phyloP scores from a whole-genome alignment of 2,888 invertebrate species.

The Lasius platythorax region DNA sequence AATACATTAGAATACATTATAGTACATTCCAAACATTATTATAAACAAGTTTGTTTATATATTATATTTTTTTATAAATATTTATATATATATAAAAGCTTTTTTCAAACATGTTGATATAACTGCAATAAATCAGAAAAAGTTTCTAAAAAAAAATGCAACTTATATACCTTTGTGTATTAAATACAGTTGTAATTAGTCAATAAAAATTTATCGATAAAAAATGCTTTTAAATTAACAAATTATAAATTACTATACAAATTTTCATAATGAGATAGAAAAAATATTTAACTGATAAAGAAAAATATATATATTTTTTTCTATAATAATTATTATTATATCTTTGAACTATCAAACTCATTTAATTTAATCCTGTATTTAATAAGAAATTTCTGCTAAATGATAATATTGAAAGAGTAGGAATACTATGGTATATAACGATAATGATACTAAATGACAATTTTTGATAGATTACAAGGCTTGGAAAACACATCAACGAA shows the following conservation, averaged over 20 bases:
- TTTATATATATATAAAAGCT: too few relatives aligned
- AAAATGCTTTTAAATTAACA: not conserved
- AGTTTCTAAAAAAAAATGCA: not conserved
- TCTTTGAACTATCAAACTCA: not conserved
- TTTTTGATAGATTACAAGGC: slow-evolving; percentile 93
- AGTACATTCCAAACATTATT: not conserved
- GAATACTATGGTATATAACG: not conserved
- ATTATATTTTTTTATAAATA: too few relatives aligned
- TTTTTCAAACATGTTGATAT: not conserved
- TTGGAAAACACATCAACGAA: slow-evolving; percentile 97
- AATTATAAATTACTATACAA: not conserved
- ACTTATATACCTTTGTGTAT: not conserved
- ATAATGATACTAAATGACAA: not conserved
- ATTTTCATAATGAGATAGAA: not conserved
- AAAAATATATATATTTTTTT: not conserved
- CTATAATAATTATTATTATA: not conserved
- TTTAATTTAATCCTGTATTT: not conserved
- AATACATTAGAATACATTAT: too few relatives aligned
- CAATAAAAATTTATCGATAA: not conserved
- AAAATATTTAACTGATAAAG: not conserved
- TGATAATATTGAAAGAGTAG: not conserved
- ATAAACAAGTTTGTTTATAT: not conserved
- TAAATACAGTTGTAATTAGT: not conserved
- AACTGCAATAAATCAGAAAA: not conserved
- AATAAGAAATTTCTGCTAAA: not conserved